phyloP scores from a whole-genome alignment of 1,140 invertebrate genomes.

The Ditylenchus dipsaci region DNA sequence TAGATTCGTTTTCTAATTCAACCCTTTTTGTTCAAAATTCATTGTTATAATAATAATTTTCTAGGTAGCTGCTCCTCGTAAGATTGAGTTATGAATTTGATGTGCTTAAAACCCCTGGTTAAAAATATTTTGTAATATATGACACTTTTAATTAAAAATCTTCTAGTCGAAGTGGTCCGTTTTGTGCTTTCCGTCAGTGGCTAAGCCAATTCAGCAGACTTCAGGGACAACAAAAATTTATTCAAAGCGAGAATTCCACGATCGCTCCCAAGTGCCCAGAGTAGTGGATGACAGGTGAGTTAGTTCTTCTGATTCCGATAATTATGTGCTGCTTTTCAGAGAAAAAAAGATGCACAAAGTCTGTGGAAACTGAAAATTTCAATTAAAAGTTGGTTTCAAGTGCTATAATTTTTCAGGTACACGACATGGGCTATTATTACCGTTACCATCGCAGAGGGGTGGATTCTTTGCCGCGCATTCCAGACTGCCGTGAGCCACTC shows the following conservation, averaged over 20 bases:
- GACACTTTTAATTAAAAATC: neutral
- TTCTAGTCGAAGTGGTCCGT: neutral
- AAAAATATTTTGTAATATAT: neutral
- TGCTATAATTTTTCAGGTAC: conserved; percentile 2
- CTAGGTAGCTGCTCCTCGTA: neutral
- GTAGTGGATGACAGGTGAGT: conserved; percentile 28
- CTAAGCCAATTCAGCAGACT: neutral
- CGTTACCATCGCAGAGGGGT: conserved; percentile 55
- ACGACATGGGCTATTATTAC: conserved; percentile 50
- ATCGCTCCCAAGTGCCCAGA: conserved; percentile 39
- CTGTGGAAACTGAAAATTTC: neutral
- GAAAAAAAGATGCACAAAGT: conserved; percentile 49
- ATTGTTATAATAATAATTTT: conserved; percentile 1
- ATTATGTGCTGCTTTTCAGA: neutral
- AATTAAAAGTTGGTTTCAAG: neutral
- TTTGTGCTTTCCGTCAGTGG: no score
- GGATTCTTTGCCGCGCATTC: conserved; percentile 50
- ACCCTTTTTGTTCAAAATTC: no score
- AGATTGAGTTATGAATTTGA: neutral
- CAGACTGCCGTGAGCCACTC: conserved; percentile 46
- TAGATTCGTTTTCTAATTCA: no score
- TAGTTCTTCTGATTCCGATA: no score
- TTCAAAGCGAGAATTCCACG: neutral
- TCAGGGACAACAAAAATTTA: neutral
- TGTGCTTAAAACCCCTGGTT: neutral